Evolutionary conservation across 2,113 vertebrate genomes (phyloP).

Genomic region (Ornithorhynchus anatinus): DNA sequence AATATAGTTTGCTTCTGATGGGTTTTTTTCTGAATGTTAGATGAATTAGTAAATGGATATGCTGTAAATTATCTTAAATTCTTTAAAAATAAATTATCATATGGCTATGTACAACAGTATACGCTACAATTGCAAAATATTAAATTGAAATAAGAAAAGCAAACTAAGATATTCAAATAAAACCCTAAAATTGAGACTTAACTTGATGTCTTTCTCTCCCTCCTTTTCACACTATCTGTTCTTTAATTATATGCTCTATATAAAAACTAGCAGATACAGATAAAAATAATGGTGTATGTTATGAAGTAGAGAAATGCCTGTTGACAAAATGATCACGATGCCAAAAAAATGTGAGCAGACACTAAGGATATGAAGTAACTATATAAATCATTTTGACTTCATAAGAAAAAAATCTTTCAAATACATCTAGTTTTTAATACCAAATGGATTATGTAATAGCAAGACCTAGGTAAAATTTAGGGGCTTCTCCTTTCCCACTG

Average conservation of each 20-base stretch:
- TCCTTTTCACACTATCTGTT: conserved; percentile 13
- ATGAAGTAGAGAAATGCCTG: neutral
- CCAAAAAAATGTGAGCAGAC: neutral
- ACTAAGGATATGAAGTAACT: neutral
- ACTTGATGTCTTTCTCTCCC: neutral
- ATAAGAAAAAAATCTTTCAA: too few relatives aligned
- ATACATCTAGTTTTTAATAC: too few relatives aligned
- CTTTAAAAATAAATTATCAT: neutral
- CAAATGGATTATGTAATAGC: too few relatives aligned
- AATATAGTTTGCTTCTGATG: neutral
- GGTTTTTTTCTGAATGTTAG: neutral
- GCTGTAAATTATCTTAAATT: neutral
- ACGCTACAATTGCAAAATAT: neutral
- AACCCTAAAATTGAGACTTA: conserved; percentile 23
- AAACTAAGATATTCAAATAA: neutral
- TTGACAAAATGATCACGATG: neutral
- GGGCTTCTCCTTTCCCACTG: too few relatives aligned
- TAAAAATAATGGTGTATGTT: conserved; percentile 7
- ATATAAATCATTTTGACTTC: too few relatives aligned
- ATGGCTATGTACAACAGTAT: neutral
- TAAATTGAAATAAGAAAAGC: neutral
- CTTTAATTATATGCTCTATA: neutral
- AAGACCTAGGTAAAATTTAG: too few relatives aligned
- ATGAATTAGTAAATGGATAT: neutral
- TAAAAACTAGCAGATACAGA: conserved; percentile 6